Conservation (phyloP, 1,140 invertebrate species). For the Magallana gigas region DNA sequence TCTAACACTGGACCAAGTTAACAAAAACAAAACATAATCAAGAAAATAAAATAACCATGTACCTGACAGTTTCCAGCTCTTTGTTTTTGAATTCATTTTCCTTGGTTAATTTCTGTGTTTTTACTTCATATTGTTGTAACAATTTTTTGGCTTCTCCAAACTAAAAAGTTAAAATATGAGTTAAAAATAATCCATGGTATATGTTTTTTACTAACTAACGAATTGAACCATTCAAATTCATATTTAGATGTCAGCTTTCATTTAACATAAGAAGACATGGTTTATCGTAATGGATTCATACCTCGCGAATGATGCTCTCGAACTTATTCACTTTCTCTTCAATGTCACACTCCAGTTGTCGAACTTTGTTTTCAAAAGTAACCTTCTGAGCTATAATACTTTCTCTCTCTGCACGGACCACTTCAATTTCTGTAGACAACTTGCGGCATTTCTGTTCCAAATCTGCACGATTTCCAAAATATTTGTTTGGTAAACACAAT, state of each 20-base stretch:
- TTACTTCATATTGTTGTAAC: conserved; percentile 66
- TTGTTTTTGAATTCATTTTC: conserved; percentile 74
- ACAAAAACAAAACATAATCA: too few species aligned
- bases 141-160: conserved; percentile 66
- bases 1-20: too few species aligned
- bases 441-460: conserved; percentile 54
- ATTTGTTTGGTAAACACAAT: too few species aligned
- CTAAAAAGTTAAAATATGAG: conserved; percentile 48
- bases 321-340: conserved; percentile 65
- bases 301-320: conserved; percentile 66
- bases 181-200: too few species aligned
- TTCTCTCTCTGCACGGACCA: conserved; percentile 59
- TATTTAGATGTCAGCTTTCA: too few species aligned
- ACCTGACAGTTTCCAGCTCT: conserved; percentile 74
- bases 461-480: conserved; percentile 44
- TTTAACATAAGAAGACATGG: too few species aligned
- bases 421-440: conserved; percentile 63
- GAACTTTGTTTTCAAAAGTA: conserved; percentile 63
- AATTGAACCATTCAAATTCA: too few species aligned
- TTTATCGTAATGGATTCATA: not conserved
- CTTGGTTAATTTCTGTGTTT: conserved; percentile 63
- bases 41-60: not conserved
- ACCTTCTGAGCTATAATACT: conserved; percentile 59
- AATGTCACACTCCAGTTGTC: conserved; percentile 65
- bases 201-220: too few species aligned